phyloP scores from a whole-genome alignment of 2,888 invertebrate species.

The Athalia rosae region DNA sequence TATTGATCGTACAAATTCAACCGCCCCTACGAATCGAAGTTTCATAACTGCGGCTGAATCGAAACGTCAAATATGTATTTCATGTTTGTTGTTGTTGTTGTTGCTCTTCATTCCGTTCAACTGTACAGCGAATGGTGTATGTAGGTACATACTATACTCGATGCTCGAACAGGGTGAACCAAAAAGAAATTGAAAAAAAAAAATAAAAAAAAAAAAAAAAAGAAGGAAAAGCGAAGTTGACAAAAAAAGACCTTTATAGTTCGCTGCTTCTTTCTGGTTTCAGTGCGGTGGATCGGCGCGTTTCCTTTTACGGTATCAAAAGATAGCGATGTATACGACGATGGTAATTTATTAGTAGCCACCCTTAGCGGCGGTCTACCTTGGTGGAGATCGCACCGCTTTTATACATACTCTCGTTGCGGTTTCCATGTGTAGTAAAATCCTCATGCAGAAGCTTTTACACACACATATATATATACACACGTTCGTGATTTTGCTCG shows the following conservation, averaged over 20 bases:
- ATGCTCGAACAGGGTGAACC: neutral
- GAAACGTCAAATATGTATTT: too few species aligned
- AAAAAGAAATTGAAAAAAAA: neutral
- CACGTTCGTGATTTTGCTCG: neutral
- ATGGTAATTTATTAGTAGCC: constrained; percentile 41
- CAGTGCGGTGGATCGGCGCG: neutral
- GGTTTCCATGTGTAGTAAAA: too few species aligned
- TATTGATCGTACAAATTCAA: too few species aligned
- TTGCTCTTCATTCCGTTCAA: too few species aligned
- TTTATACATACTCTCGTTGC: neutral
- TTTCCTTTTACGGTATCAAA: neutral
- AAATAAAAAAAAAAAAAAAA: neutral
- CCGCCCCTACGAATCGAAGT: too few species aligned
- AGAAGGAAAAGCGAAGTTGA: neutral
- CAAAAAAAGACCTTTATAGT: neutral
- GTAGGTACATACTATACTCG: too few species aligned
- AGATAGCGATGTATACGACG: constrained; percentile 22
- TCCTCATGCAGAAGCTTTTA: too few species aligned
- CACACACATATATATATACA: neutral
- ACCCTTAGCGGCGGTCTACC: constrained; percentile 38
- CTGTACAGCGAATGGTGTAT: too few species aligned
- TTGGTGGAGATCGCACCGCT: constrained; percentile 1
- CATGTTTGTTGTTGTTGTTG: too few species aligned
- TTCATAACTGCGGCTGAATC: too few species aligned
- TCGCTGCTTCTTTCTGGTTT: neutral